Conservation (phyloP, 2,113 vertebrate species). For the Melanerpes formicivorus region DNA sequence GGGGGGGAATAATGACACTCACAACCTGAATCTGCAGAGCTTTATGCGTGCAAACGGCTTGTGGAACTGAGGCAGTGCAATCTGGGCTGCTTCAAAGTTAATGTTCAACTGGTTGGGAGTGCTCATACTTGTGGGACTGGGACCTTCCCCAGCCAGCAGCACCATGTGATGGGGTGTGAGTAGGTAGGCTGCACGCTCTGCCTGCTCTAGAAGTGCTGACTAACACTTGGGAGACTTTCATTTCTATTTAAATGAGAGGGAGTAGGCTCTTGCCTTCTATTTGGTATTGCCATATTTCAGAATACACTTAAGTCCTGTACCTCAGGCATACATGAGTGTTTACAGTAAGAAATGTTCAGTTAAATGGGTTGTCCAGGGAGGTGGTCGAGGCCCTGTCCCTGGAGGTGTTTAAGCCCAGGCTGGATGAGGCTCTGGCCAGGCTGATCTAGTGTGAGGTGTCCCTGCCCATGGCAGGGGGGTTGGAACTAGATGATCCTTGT, state of each 20-base stretch:
- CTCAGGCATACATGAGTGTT: not conserved
- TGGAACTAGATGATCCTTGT: no score
- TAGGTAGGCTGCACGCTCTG: not conserved
- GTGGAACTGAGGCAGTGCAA: not conserved
- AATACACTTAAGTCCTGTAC: not conserved
- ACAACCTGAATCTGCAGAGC: not conserved
- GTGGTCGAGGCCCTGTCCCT: no score
- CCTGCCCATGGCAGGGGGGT: no score
- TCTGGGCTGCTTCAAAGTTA: not conserved
- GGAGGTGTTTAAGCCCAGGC: no score
- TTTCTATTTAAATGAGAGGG: conserved; percentile 17
- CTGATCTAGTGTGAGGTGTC: no score
- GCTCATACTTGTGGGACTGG: not conserved
- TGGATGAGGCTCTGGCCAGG: no score
- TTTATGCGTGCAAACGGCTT: not conserved
- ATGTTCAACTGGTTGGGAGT: not conserved
- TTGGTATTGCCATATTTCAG: not conserved
- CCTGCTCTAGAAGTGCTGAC: not conserved
- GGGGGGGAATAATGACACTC: not conserved
- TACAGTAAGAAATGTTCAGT: not conserved
- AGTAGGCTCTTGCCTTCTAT: not conserved
- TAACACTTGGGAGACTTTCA: not conserved
- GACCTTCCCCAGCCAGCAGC: not conserved
- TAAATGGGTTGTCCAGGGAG: not conserved
- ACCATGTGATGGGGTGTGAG: not conserved